A percentile compares a stretch with the other conserved stretches of the same genome.
Evolutionary conservation across 2,113 vertebrate genomes (phyloP).

Genomic region (Pyrgilauda ruficollis): DNA sequence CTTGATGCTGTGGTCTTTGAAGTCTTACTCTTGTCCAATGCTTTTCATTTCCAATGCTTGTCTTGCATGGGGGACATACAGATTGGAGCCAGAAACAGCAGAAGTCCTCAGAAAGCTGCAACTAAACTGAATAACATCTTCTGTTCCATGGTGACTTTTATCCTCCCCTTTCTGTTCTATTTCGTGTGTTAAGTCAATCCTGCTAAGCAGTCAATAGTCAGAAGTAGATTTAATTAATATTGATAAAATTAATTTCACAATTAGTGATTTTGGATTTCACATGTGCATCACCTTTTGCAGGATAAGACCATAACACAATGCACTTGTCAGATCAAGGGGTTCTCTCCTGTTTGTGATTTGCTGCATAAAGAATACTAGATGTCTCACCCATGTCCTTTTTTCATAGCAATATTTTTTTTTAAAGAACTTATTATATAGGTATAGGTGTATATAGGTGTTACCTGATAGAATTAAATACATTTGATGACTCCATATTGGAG

Average conservation of each 20-base stretch:
- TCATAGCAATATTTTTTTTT: fast-evolving
- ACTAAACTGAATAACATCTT: background rate
- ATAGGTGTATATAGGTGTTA: background rate
- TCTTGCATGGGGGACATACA: background rate
- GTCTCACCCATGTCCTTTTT: background rate
- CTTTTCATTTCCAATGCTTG: background rate
- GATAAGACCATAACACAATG: background rate
- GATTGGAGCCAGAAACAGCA: background rate
- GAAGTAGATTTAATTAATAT: background rate
- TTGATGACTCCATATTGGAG: background rate
- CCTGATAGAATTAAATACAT: background rate
- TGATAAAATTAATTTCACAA: background rate
- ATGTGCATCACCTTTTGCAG: background rate
- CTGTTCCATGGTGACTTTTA: background rate
- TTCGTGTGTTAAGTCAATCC: background rate
- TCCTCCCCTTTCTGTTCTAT: background rate
- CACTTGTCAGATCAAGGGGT: background rate
- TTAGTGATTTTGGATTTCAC: background rate
- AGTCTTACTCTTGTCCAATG: background rate
- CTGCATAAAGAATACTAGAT: background rate
- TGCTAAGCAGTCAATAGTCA: background rate
- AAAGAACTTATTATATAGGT: background rate
- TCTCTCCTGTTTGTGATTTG: background rate
- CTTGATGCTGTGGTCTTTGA: background rate
- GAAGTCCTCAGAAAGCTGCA: background rate